These are phyloP conservation scores for Chaetorhynchus papuensis DNA, from an alignment of 2,113 vertebrate genomes.

Conservation along the genomic window DNA sequence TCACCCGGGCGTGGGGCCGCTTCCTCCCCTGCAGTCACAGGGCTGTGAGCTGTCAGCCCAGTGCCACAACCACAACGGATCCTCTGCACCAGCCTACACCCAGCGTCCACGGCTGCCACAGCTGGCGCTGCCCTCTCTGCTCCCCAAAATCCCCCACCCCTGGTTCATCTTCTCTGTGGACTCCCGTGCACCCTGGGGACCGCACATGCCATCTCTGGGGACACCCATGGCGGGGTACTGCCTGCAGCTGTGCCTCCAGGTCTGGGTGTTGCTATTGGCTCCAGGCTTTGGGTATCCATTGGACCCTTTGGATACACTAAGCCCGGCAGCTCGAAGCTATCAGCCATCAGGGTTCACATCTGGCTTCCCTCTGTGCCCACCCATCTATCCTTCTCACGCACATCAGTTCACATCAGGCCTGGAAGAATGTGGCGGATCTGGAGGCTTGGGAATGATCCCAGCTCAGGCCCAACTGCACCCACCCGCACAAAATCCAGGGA, in stretches of 20 bases:
- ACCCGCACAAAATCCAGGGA: background rate
- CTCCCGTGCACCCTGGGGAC: background rate
- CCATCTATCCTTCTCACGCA: background rate
- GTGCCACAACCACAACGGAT: rapidly evolving
- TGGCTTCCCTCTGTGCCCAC: background rate
- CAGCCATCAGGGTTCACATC: background rate
- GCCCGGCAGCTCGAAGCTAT: background rate
- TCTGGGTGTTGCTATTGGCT: background rate
- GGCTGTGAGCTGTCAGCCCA: constrained; percentile 30
- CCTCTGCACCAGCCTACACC: background rate
- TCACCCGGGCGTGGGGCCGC: background rate
- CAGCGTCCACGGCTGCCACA: rapidly evolving
- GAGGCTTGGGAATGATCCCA: background rate
- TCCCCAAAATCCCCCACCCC: background rate
- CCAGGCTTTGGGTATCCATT: background rate
- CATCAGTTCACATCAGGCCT: background rate
- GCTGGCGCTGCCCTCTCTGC: rapidly evolving
- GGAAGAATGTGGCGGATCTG: rapidly evolving
- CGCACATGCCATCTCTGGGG: rapidly evolving
- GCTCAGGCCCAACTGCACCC: background rate
- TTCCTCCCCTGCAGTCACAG: constrained; percentile 53
- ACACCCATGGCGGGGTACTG: background rate
- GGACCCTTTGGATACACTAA: rapidly evolving
- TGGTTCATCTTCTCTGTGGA: background rate
- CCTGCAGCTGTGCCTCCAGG: background rate